These are phyloP conservation scores for Tachina grossa DNA, from an alignment of 2,888 invertebrate genomes.

Conservation along the genomic window DNA sequence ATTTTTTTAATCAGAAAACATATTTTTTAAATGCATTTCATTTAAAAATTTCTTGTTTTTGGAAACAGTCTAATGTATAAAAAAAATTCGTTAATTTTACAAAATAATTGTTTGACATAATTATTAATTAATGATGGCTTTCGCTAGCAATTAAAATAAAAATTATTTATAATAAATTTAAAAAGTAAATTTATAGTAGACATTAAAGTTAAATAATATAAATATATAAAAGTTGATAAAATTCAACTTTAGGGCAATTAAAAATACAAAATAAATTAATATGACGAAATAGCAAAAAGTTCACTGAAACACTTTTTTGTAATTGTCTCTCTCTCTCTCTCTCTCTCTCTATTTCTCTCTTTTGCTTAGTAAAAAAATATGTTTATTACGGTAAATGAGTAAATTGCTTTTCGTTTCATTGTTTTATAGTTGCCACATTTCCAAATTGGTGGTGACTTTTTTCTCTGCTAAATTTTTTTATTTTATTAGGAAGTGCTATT, in stretches of 20 bases:
- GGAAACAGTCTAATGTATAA: not conserved
- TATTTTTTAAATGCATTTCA: no score
- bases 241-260: constrained; percentile 72
- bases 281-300: constrained; percentile 32
- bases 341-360: constrained; percentile 28
- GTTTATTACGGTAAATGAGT: constrained; percentile 33
- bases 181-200: constrained; percentile 43
- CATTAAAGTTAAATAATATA: constrained; percentile 57
- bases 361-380: constrained; percentile 10
- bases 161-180: constrained; percentile 42
- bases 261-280: constrained; percentile 68
- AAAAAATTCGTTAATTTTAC: constrained; percentile 3
- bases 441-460: not conserved
- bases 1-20: not conserved
- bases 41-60: not conserved
- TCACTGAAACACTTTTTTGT: constrained; percentile 32
- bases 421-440: constrained; percentile 26
- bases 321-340: constrained; percentile 39
- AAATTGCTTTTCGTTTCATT: constrained; percentile 19
- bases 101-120: constrained; percentile 8
- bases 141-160: constrained; percentile 18
- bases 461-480: not conserved
- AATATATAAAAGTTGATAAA: constrained; percentile 73
- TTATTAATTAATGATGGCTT: constrained; percentile 41
- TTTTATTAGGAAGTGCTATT: not conserved